These are phyloP conservation scores for Sebastes dallii DNA, from an alignment of 2,797 vertebrate species.

Conservation along the genomic window DNA sequence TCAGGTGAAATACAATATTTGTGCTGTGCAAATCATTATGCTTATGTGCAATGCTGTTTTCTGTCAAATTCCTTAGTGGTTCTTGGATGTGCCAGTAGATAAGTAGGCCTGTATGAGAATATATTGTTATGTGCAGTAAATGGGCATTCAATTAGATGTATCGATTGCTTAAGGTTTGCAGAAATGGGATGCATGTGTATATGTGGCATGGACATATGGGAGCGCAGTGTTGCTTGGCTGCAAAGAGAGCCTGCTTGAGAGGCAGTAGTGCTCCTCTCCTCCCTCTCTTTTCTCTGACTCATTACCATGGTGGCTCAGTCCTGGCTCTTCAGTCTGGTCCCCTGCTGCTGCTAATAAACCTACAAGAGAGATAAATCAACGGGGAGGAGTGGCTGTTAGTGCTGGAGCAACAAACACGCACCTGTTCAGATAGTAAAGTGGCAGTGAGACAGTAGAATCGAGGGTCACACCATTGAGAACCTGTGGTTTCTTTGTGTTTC, in stretches of 20 bases:
- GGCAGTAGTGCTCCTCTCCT: constrained; percentile 73
- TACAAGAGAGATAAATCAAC: constrained; percentile 99
- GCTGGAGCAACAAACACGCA: constrained; percentile 74
- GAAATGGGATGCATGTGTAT: constrained; percentile 82
- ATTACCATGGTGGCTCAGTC: constrained; percentile 98
- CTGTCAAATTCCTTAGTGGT: not conserved
- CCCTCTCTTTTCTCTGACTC: constrained; percentile 92
- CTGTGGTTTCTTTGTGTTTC: constrained; percentile 62
- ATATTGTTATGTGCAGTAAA: constrained; percentile 1
- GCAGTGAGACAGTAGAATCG: constrained; percentile 82
- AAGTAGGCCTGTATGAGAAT: not conserved
- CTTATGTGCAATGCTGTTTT: not conserved
- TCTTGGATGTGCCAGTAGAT: not conserved
- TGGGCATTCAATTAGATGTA: not conserved
- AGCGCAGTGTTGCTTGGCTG: constrained; percentile 83
- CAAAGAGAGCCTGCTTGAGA: constrained; percentile 87
- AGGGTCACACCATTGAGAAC: constrained; percentile 71
- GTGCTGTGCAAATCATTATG: not conserved
- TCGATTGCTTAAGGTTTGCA: constrained; percentile 1
- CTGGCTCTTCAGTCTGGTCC: constrained; percentile 95
- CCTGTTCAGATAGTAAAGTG: constrained; percentile 86
- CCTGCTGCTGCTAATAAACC: constrained; percentile 99
- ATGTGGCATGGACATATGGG: constrained; percentile 89
- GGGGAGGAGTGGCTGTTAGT: constrained; percentile 99
- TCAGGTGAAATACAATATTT: not conserved